Percentiles rank a stretch among this genome's conserved stretches.
Conservation (phyloP, 2,888 invertebrate genomes). For the Noctua pronuba region DNA sequence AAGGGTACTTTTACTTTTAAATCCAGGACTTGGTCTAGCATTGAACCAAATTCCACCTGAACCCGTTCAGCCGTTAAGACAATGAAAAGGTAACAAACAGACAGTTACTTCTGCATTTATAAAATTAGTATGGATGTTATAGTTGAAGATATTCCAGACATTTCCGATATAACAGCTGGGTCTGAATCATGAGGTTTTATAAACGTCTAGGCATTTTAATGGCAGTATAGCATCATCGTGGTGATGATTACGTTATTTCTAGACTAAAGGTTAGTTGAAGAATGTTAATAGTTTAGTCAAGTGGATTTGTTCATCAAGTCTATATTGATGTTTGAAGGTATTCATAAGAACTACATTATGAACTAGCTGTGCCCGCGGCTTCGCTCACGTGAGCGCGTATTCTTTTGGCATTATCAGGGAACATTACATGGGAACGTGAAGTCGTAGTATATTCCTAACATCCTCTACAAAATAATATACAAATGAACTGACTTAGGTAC, state of each 20-base stretch:
- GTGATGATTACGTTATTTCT: constrained; percentile 21
- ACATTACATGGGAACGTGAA: too few species aligned
- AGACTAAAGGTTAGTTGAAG: constrained; percentile 19
- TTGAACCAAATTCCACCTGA: background rate
- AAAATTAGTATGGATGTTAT: background rate
- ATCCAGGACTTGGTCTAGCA: too few species aligned
- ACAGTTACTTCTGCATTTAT: background rate
- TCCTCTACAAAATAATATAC: too few species aligned
- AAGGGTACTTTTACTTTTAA: too few species aligned
- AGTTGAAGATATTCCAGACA: constrained; percentile 28
- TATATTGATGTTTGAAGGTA: background rate
- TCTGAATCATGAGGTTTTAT: constrained; percentile 47
- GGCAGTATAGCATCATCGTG: constrained; percentile 7
- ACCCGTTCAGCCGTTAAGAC: background rate
- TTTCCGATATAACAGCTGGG: constrained; percentile 51
- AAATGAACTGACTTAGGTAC: too few species aligned
- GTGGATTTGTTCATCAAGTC: constrained; percentile 2
- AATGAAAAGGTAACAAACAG: background rate
- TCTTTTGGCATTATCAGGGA: too few species aligned
- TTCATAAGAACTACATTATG: background rate
- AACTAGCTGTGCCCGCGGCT: too few species aligned
- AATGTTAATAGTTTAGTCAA: constrained; percentile 30
- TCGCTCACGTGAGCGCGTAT: too few species aligned
- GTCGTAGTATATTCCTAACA: too few species aligned
- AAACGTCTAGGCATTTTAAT: constrained; percentile 46